Conservation (phyloP, 2,797 vertebrate genomes). For the Eulemur albifrons region DNA sequence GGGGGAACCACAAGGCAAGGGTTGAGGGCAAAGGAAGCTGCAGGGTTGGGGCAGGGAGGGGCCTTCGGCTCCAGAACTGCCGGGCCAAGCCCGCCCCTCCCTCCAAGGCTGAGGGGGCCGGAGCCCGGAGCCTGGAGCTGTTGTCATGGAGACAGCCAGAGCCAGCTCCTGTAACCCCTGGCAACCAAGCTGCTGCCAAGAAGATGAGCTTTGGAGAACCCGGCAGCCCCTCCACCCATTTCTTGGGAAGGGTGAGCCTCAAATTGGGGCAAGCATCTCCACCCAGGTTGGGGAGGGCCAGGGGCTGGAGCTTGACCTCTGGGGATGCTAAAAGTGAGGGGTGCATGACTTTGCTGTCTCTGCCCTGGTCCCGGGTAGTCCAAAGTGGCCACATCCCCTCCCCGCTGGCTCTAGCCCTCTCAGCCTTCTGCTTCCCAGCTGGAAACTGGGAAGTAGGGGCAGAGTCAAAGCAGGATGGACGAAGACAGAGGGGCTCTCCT, state of each 20-base stretch:
- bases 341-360: not conserved
- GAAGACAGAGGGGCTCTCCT: not conserved
- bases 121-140: not conserved
- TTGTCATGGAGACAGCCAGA: slow-evolving; percentile 72
- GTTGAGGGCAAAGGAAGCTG: not conserved
- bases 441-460: not conserved
- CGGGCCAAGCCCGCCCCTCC: not conserved
- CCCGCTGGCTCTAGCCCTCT: not conserved
- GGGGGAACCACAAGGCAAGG: not conserved
- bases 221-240: not conserved
- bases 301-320: not conserved
- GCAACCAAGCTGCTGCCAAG: slow-evolving; percentile 74
- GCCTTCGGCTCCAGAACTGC: not conserved
- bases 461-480: not conserved
- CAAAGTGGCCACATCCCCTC: not conserved
- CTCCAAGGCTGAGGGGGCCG: not conserved
- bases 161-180: slow-evolving; percentile 77
- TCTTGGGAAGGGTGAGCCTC: slow-evolving; percentile 28
- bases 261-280: not conserved
- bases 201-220: slow-evolving; percentile 48
- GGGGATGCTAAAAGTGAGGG: not conserved
- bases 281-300: not conserved
- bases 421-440: not conserved
- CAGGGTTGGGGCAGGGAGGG: too few relatives aligned
- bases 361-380: not conserved